Conservation (phyloP, 2,113 vertebrate species). For the Neolamprologus sp. region DNA sequence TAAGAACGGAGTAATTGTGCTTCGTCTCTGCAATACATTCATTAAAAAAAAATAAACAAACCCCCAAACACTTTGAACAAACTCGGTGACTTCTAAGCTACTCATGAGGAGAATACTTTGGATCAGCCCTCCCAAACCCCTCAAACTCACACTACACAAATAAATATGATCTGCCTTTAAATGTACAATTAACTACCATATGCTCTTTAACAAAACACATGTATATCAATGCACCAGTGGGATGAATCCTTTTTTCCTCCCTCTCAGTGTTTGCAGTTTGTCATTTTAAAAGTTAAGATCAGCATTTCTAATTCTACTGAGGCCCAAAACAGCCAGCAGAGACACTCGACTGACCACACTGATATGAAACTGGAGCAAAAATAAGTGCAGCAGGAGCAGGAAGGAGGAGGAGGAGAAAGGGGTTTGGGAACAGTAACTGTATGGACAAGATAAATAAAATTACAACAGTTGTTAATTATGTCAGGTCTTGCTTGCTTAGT, state of each 20-base stretch:
- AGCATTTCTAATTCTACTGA: neutral
- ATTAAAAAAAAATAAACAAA: slow-evolving; percentile 21
- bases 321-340: slow-evolving; percentile 8
- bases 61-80: slow-evolving; percentile 9
- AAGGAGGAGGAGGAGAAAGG: neutral
- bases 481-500: neutral
- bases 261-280: neutral
- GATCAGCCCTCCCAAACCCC: slow-evolving; percentile 36
- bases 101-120: slow-evolving; percentile 55
- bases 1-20: slow-evolving; percentile 64
- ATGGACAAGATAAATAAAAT: neutral
- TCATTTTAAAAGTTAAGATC: neutral
- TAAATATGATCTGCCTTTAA: slow-evolving; percentile 66
- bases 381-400: neutral
- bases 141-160: slow-evolving; percentile 51
- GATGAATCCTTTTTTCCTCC: neutral
- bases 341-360: neutral
- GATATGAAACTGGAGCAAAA: slow-evolving; percentile 7
- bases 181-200: slow-evolving; percentile 58
- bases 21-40: slow-evolving; percentile 71
- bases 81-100: slow-evolving; percentile 46
- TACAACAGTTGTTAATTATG: neutral
- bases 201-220: slow-evolving; percentile 27
- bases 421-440: neutral
- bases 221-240: slow-evolving; percentile 50